Conservation (phyloP, 2,113 vertebrate species). For the Alosa alosa region DNA sequence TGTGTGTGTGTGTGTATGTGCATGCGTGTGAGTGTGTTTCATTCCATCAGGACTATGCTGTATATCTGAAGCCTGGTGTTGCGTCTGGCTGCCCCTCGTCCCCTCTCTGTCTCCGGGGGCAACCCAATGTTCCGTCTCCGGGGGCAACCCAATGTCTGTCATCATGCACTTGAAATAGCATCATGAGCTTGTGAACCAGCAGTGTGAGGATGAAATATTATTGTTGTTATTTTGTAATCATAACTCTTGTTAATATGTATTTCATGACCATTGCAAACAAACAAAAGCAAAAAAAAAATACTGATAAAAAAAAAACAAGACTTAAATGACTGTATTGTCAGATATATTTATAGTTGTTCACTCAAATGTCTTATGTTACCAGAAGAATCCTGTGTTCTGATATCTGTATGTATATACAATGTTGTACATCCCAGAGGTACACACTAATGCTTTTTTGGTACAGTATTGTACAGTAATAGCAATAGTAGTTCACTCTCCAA, state of each 20-base stretch:
- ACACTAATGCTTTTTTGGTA: conserved; percentile 78
- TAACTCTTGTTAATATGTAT: conserved; percentile 72
- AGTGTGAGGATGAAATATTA: conserved; percentile 64
- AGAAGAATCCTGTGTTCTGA: conserved; percentile 83
- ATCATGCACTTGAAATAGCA: conserved; percentile 71
- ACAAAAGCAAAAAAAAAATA: conserved; percentile 66
- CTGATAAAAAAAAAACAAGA: background rate
- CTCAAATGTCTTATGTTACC: conserved; percentile 74
- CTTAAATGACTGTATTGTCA: conserved; percentile 64
- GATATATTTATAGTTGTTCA: conserved; percentile 81
- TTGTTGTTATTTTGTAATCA: conserved; percentile 46
- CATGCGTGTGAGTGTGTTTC: conserved; percentile 42
- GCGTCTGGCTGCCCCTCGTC: background rate
- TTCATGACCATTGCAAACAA: conserved; percentile 70
- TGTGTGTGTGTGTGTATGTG: conserved; percentile 21
- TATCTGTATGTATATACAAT: conserved; percentile 89
- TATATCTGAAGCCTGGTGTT: conserved; percentile 48
- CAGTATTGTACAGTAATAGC: conserved; percentile 91
- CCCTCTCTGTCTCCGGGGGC: background rate
- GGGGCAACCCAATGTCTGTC: conserved; percentile 59
- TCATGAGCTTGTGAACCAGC: conserved; percentile 70
- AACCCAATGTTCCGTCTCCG: background rate
- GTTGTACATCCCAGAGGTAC: conserved; percentile 93
- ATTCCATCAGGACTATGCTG: conserved; percentile 42
- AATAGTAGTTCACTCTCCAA: conserved; percentile 78